Percentiles rank a stretch among this genome's conserved stretches.
Evolutionary conservation across 2,113 vertebrate species (phyloP).

Genomic region (Micronycteris hirsuta): DNA sequence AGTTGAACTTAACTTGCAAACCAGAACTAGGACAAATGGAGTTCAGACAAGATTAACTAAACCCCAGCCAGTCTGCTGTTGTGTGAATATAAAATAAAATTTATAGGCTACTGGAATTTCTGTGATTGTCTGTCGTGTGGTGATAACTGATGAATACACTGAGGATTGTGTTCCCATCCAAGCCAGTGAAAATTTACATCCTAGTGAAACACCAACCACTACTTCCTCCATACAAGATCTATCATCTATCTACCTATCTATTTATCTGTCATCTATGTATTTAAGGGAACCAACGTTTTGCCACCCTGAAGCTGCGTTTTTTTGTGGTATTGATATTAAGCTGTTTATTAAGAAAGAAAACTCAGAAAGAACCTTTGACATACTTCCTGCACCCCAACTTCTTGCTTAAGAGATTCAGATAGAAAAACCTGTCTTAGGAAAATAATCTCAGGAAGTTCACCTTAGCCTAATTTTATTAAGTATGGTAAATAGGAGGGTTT

Average conservation of each 20-base stretch:
- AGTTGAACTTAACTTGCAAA: neutral
- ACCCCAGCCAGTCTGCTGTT: neutral
- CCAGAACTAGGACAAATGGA: neutral
- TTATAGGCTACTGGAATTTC: neutral
- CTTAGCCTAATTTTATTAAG: neutral
- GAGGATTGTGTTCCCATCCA: neutral
- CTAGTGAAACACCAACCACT: neutral
- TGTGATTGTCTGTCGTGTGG: neutral
- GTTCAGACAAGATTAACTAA: neutral
- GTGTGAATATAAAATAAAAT: neutral
- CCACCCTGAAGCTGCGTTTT: neutral
- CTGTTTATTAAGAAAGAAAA: neutral
- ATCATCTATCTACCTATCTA: neutral
- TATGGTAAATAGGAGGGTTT: neutral
- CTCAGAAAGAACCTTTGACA: neutral
- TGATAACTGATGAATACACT: neutral
- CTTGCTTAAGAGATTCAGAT: neutral
- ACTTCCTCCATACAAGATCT: neutral
- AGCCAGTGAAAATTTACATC: neutral
- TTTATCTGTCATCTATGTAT: neutral
- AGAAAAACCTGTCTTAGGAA: neutral
- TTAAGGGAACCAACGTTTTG: neutral
- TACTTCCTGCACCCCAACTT: neutral
- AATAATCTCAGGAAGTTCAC: neutral
- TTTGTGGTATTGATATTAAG: neutral